Evolutionary conservation across 2,888 invertebrate species (phyloP).

Genomic region (Drosophila merina): DNA sequence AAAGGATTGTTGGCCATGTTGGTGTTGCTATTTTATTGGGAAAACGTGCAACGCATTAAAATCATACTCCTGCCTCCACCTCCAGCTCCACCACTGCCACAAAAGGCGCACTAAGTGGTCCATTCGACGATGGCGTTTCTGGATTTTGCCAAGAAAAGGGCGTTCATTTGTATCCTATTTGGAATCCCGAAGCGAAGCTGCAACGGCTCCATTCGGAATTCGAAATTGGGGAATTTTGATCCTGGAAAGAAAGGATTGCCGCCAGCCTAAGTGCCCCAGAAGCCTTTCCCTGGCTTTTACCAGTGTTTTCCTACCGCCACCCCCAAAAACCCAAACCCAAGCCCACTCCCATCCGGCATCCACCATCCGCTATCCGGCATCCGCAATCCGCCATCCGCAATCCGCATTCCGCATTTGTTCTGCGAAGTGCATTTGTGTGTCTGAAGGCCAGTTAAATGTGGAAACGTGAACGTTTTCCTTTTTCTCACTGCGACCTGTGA

Average conservation of each 20-base stretch:
- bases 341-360: background rate
- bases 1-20: slow-evolving; percentile 48
- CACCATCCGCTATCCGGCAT: background rate
- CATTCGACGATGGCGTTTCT: slow-evolving; percentile 48
- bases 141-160: slow-evolving; percentile 28
- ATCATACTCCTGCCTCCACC: slow-evolving; percentile 24
- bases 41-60: slow-evolving; percentile 68
- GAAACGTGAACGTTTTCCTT: slow-evolving; percentile 4
- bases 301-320: slow-evolving; percentile 26
- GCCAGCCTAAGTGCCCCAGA: slow-evolving; percentile 33
- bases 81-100: background rate
- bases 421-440: slow-evolving; percentile 38
- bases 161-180: slow-evolving; percentile 57
- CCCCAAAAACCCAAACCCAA: slow-evolving; percentile 5
- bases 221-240: slow-evolving; percentile 47
- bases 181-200: slow-evolving; percentile 21
- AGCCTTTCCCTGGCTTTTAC: slow-evolving; percentile 51
- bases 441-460: slow-evolving; percentile 3
- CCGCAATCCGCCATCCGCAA: background rate
- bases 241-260: slow-evolving; percentile 46
- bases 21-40: slow-evolving; percentile 68
- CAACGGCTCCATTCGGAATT: slow-evolving; percentile 21
- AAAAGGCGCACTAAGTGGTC: slow-evolving; percentile 65
- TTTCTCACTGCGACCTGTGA: slow-evolving; percentile 9
- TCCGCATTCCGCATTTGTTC: slow-evolving; percentile 17